Base-by-base conservation (phyloP, 2,113 vertebrate genomes). In the Potamarius usumacintae region DNA sequence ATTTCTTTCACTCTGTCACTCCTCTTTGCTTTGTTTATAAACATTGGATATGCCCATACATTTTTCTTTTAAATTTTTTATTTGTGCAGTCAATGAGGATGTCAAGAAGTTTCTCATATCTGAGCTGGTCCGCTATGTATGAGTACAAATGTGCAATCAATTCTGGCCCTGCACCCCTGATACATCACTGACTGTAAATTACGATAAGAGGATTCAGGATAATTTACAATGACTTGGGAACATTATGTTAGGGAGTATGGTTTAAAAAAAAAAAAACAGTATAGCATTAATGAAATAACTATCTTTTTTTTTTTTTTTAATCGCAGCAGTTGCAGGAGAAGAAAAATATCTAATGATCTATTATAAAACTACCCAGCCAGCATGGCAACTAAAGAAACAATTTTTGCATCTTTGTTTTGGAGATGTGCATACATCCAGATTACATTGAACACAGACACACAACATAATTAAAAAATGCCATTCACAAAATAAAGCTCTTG, bases 361-460 rank as follows among this genome's bases (percentile, higher is more conserved):
- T 2, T 14, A 27, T 74, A 72, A 84, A 84, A 77, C 11, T 52
- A 48, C n/a, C 27, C 42, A 25, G 25, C 11, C 17, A 62, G 58
- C 15, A 30, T 65, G 57, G 48, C 60, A 78, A 87, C 77, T 62
- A 80, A 22, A 48, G 55, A 72, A 62, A 42, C 52, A 78, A 62
- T 63, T 42, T 85, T 57, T 69, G 50, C 27, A 25, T 84, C n/a
- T 71, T 78, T 85, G 22, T 62, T 77, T 34, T 85, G 53, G 30
- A 74, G 30, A 74, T 10, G 53, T 20, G 14, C 57, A 77, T 71
- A 62, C 69, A 85, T 77, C 30, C 30, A 77, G 81, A 71, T 53
- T 71, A 71, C 7, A 71, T 8, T 84, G 55, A 76, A 50, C 34
- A 2, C 84, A 62, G 30, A 62, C 84, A 48, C 55, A 74, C 5